Conservation (phyloP, 2,797 vertebrate species). For the Melanotaenia nigrans region DNA sequence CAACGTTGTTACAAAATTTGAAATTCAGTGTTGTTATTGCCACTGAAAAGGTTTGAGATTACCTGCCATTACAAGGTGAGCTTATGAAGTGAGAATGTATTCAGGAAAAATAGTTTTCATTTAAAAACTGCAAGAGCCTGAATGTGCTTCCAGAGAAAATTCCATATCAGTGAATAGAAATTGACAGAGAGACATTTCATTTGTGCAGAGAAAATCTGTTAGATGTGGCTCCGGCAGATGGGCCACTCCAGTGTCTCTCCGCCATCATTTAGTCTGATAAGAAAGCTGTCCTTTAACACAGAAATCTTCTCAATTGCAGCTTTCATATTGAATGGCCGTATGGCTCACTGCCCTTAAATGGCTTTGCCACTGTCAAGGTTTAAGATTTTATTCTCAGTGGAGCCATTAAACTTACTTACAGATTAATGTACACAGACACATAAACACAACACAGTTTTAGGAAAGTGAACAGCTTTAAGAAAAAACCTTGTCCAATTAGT, state of each 20-base stretch:
- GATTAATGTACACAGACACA: slow-evolving; percentile 1
- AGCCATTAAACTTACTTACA: slow-evolving; percentile 17
- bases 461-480: not conserved
- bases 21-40: no score
- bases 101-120: not conserved
- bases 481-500: not conserved
- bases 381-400: slow-evolving; percentile 26
- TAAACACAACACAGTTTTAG: not conserved
- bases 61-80: not conserved
- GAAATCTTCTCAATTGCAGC: slow-evolving; percentile 32
- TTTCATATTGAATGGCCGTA: slow-evolving; percentile 17
- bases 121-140: not conserved
- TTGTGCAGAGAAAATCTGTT: slow-evolving; percentile 18
- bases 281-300: slow-evolving; percentile 27
- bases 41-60: not conserved
- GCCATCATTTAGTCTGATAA: slow-evolving; percentile 32
- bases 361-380: slow-evolving; percentile 35
- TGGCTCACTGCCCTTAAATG: slow-evolving; percentile 32
- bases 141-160: slow-evolving; percentile 22
- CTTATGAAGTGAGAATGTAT: not conserved
- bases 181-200: slow-evolving; percentile 2
- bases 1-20: no score
- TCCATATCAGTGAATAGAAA: not conserved
- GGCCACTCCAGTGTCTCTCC: slow-evolving; percentile 11
- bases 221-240: slow-evolving; percentile 16